These are phyloP conservation scores for Diceros bicornis DNA, from an alignment of 2,797 vertebrate genomes.

Conservation along the genomic window DNA sequence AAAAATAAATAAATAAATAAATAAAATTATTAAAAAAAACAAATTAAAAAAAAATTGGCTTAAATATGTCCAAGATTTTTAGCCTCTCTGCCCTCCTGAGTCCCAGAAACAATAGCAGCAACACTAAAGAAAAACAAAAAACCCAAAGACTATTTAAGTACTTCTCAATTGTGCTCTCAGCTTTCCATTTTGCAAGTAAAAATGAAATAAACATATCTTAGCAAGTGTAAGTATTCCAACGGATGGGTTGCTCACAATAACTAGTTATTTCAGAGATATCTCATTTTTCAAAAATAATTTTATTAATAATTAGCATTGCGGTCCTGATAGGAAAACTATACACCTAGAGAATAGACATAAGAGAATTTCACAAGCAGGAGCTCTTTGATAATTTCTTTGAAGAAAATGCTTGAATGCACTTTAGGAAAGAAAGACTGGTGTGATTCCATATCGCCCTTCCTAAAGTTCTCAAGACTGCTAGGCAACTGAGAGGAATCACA, in stretches of 20 bases:
- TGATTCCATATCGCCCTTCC: constrained; percentile 57
- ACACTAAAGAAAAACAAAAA: constrained; percentile 35
- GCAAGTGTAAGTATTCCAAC: constrained; percentile 17
- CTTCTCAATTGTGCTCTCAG: constrained; percentile 51
- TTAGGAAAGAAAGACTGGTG: constrained; percentile 83
- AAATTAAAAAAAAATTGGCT: too few relatives aligned
- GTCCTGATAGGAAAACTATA: constrained; percentile 82
- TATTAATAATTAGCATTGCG: constrained; percentile 86
- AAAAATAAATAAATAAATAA: too few relatives aligned
- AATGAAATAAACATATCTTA: constrained; percentile 51
- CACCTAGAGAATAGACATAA: constrained; percentile 81
- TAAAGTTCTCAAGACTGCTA: constrained; percentile 16
- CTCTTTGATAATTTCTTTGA: constrained; percentile 83
- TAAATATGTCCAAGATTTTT: constrained; percentile 54
- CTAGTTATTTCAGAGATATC: constrained; percentile 79
- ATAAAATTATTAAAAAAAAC: too few relatives aligned
- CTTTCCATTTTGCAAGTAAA: constrained; percentile 28
- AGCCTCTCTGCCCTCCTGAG: not conserved
- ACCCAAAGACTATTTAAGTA: not conserved
- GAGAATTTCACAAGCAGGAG: constrained; percentile 79
- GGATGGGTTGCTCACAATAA: not conserved
- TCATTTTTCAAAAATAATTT: constrained; percentile 84
- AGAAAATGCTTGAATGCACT: constrained; percentile 85
- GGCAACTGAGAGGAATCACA: not conserved
- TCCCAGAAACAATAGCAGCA: constrained; percentile 28